phyloP scores from a whole-genome alignment of 2,797 vertebrate genomes.

The Siniperca undulata region DNA sequence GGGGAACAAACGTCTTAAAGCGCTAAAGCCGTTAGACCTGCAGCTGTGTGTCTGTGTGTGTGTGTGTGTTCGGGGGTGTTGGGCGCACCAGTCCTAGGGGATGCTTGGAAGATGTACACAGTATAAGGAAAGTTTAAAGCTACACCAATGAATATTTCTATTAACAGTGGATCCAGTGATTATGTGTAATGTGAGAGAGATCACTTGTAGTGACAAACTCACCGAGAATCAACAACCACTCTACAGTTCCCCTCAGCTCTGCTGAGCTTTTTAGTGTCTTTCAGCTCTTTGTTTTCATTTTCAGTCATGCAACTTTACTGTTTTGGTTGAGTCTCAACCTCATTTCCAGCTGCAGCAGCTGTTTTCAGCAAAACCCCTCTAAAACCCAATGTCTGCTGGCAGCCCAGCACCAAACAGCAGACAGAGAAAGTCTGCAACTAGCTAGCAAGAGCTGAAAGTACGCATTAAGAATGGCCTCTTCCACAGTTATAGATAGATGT shows the following conservation, averaged over 20 bases:
- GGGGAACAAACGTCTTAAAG: slow-evolving; percentile 67
- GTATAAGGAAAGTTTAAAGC: background rate
- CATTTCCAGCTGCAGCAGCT: background rate
- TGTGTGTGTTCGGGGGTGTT: slow-evolving; percentile 1
- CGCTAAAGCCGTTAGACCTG: slow-evolving; percentile 50
- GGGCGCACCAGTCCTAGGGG: background rate
- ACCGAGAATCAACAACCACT: too few species aligned
- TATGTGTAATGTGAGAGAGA: background rate
- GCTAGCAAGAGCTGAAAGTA: background rate
- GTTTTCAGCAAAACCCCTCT: background rate
- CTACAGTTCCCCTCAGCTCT: too few species aligned
- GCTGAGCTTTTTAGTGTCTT: background rate
- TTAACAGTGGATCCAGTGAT: background rate
- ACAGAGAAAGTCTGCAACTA: too few species aligned
- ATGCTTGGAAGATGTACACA: background rate
- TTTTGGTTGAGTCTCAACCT: background rate
- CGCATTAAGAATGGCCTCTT: too few species aligned
- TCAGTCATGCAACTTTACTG: background rate
- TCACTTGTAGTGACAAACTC: too few species aligned
- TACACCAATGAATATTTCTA: background rate
- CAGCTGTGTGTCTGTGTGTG: slow-evolving; percentile 36
- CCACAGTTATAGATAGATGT: too few species aligned
- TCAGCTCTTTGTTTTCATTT: background rate
- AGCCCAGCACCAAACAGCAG: background rate
- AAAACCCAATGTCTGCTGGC: background rate